These are phyloP conservation scores for Tokudaia muenninki DNA, from an alignment of 2,797 vertebrate species.

Conservation along the genomic window DNA sequence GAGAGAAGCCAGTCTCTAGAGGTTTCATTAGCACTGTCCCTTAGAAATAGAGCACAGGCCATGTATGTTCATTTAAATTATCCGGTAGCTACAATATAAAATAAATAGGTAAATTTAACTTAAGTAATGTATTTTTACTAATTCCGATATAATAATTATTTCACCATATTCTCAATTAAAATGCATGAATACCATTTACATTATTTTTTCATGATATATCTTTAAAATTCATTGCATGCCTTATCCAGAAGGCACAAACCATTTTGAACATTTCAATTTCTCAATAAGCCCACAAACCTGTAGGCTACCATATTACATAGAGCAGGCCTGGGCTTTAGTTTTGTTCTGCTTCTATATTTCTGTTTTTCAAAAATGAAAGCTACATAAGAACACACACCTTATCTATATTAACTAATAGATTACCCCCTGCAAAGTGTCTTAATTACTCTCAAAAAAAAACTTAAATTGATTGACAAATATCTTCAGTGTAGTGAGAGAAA, in stretches of 20 bases:
- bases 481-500: not conserved
- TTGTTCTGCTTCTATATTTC: not conserved
- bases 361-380: not conserved
- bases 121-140: not conserved
- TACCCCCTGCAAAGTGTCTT: not conserved
- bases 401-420: not conserved
- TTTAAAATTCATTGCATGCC: not conserved
- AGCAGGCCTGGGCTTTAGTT: not conserved
- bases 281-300: not conserved
- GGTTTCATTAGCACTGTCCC: not conserved
- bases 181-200: not conserved
- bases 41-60: not conserved
- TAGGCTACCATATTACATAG: not conserved
- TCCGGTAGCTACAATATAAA: not conserved
- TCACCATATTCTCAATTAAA: not conserved
- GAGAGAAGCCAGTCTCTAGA: not conserved
- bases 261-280: not conserved
- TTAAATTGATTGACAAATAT: not conserved
- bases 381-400: not conserved
- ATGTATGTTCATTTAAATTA: not conserved
- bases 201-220: not conserved
- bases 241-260: not conserved
- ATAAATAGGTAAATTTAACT: conserved; percentile 1
- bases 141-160: not conserved
- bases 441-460: conserved; percentile 28